Percentiles rank a stretch among this genome's conserved stretches.
Evolutionary conservation across 1,140 invertebrate genomes (phyloP).

Genomic region (Drosophila pachea): DNA sequence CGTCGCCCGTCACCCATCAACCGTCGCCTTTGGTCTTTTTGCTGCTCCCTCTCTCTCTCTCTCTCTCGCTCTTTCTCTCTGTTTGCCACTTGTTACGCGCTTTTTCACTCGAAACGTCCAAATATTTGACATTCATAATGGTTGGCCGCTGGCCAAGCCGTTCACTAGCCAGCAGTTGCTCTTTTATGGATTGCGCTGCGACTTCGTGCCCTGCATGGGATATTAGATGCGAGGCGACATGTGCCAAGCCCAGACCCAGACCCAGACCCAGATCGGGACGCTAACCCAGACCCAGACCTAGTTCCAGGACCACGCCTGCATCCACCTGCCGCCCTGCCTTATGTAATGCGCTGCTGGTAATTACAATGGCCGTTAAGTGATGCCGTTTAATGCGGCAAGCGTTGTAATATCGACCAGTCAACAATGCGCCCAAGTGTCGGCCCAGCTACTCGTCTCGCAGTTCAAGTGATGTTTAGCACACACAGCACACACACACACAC

Average conservation of each 20-base stretch:
- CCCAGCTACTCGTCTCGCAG: constrained; percentile 21
- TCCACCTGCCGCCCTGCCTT: background rate
- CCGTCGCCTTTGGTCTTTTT: constrained; percentile 17
- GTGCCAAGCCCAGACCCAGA: background rate
- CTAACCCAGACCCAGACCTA: background rate
- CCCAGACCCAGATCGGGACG: background rate
- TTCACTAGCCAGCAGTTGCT: constrained; percentile 11
- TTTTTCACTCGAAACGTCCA: constrained; percentile 35
- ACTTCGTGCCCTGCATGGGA: constrained; percentile 39
- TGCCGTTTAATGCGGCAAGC: constrained; percentile 21
- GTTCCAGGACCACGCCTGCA: background rate
- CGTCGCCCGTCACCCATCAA: too few relatives aligned
- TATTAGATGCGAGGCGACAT: constrained; percentile 20
- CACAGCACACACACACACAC: constrained; percentile 1
- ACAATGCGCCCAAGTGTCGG: constrained; percentile 15
- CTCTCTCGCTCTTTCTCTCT: constrained; percentile 2
- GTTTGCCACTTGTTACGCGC: constrained; percentile 46
- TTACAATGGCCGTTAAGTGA: constrained; percentile 23
- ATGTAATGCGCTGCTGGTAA: constrained; percentile 28
- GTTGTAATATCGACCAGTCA: constrained; percentile 36
- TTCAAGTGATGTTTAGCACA: constrained; percentile 41
- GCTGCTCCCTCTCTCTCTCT: background rate
- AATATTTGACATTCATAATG: constrained; percentile 73
- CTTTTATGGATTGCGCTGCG: constrained; percentile 20
- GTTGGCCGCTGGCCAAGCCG: constrained; percentile 22